These are phyloP conservation scores for Anolis sagrei DNA, from an alignment of 2,113 vertebrate species.

Conservation along the genomic window DNA sequence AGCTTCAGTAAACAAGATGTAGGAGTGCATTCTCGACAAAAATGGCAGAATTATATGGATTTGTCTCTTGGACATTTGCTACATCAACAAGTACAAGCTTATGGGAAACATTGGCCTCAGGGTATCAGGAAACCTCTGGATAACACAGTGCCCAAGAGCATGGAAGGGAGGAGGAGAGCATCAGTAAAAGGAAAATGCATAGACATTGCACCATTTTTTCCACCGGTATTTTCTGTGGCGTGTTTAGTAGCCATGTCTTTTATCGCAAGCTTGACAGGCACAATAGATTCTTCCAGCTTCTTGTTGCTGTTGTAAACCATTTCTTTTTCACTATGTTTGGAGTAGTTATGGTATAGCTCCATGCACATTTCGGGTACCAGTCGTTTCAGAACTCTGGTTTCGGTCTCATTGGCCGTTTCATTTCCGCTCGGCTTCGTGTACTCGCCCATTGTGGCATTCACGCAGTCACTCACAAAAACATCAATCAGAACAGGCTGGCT, in stretches of 20 bases:
- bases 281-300: neutral
- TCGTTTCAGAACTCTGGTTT: constrained; percentile 63
- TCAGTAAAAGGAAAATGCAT: neutral
- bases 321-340: no score
- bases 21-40: neutral
- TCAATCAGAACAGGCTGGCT: constrained; percentile 58
- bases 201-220: neutral
- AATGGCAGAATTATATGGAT: neutral
- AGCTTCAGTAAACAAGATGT: neutral
- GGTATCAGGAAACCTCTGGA: constrained; percentile 44
- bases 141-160: constrained; percentile 57
- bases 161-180: constrained; percentile 30
- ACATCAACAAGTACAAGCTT: neutral
- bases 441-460: constrained; percentile 65
- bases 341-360: constrained; percentile 51
- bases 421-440: constrained; percentile 68
- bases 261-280: neutral
- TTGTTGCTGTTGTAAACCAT: no score
- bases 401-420: constrained; percentile 65
- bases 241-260: neutral
- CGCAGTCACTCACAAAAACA: constrained; percentile 68
- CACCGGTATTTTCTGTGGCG: no score
- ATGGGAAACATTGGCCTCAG: neutral
- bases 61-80: neutral
- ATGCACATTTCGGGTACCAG: constrained; percentile 69